Conservation (phyloP, 2,888 invertebrate species). For the Thecophora atra region DNA sequence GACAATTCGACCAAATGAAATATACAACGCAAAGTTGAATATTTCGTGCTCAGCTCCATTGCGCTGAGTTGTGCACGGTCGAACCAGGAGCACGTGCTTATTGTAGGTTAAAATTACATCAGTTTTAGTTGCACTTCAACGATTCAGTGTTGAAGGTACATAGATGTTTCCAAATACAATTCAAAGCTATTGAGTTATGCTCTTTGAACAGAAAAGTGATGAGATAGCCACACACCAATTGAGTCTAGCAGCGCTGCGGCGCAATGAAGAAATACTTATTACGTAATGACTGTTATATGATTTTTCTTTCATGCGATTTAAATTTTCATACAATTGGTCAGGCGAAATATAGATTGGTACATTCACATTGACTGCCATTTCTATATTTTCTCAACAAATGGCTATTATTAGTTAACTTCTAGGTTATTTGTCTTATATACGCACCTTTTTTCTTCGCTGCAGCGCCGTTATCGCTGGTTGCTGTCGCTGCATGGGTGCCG, state of each 20-base stretch:
- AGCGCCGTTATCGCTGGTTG: slow-evolving; percentile 22
- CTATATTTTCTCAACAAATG: background rate
- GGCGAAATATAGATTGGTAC: background rate
- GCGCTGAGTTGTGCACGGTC: slow-evolving; percentile 14
- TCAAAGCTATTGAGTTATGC: background rate
- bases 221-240: background rate
- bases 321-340: background rate
- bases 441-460: slow-evolving; percentile 57
- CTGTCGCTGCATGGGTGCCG: slow-evolving; percentile 47
- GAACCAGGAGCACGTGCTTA: slow-evolving; percentile 54
- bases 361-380: background rate
- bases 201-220: background rate
- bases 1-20: background rate
- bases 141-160: background rate
- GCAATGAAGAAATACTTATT: slow-evolving; percentile 40
- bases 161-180: background rate
- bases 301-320: slow-evolving; percentile 35
- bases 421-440: slow-evolving; percentile 41
- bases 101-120: slow-evolving; percentile 57
- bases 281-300: slow-evolving; percentile 50
- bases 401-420: background rate
- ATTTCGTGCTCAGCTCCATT: background rate
- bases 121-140: background rate
- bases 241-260: slow-evolving; percentile 5
- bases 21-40: background rate